Base-by-base conservation (phyloP, 1,140 invertebrate species). In the Ceratina australensis region DNA sequence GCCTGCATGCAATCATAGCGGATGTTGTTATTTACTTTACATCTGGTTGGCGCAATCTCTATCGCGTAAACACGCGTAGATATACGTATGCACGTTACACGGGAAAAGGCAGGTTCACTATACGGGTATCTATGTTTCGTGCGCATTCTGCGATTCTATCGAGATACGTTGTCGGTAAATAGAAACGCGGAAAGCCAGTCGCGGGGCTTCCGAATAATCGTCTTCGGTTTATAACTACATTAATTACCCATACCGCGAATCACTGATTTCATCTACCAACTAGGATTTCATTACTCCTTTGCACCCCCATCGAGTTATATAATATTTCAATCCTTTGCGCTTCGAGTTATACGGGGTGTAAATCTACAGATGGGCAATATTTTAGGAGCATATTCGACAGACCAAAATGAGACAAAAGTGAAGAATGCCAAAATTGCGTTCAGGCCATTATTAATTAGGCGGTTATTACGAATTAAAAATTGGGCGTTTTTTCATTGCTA, bases 11-110 rank as follows among this genome's bases (percentile, higher is more conserved):
- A 82, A 84, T 84, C 82, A 82, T 82, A 76, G 60, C 54, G 67
- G 67, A 76, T 82, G 82, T 84, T 82, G 80, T 82, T 84, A 84
- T 84, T 84, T 84, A 79, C 82, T 82, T 84, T 77, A 68, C 82
- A 82, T 84, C 63, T 77, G 69, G 77, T 82, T 82, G 72, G 76
- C 49, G 56, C 82, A 79, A 82, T 84, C 77, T 69, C 76, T 78
- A 78, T 72, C 76, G 69, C 60, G 52, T 52, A 78, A 78, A 78
- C 69, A 78, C 49, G 60, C 59, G 50, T 59, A 22, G 57, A 15
- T 56, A 56, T 72, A 57, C 50, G 2, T 15, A 4, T 22, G 49
- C 10, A 22, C 12, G 22, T 16, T 1, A 26, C 15, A 47, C 3
- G 1, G 24, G 20, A 24, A 26, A 59, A 18, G 13, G 16, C 3